A percentile compares a stretch with the other conserved stretches of the same genome.
Conservation (phyloP, 2,888 invertebrate species). For the Callimorpha dominula region DNA sequence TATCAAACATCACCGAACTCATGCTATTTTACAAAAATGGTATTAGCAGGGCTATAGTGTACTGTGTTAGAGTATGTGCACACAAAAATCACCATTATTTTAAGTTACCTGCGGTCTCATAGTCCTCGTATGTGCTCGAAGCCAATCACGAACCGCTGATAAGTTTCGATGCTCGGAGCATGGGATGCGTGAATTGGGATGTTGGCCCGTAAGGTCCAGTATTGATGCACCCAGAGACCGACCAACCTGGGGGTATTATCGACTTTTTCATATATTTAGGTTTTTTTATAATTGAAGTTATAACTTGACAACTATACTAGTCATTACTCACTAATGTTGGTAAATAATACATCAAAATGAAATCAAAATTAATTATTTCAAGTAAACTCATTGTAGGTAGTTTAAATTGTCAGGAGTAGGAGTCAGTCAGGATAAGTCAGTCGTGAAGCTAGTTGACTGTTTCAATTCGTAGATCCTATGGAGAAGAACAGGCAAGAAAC, state of each 20-base stretch:
- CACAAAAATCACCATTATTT: constrained; percentile 9
- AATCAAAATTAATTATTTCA: too few species aligned
- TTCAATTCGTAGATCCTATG: too few species aligned
- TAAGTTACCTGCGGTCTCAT: constrained; percentile 74
- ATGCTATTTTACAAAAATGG: background rate
- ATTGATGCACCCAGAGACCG: constrained; percentile 94
- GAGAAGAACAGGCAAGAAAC: too few species aligned
- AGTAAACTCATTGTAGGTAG: too few species aligned
- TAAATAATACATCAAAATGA: too few species aligned
- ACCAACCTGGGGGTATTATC: constrained; percentile 88
- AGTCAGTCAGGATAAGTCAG: too few species aligned
- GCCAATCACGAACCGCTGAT: constrained; percentile 89
- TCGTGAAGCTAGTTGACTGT: too few species aligned
- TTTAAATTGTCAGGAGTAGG: too few species aligned
- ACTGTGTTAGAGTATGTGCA: constrained; percentile 17
- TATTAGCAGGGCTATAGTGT: background rate
- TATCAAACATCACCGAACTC: background rate
- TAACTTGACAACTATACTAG: background rate
- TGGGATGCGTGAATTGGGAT: constrained; percentile 93
- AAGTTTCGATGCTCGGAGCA: constrained; percentile 92
- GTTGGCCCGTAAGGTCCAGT: constrained; percentile 92
- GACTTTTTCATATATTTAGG: background rate
- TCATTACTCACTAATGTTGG: too few species aligned
- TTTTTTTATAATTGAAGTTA: background rate
- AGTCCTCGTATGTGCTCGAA: constrained; percentile 80